Base-by-base conservation (phyloP, 1,140 invertebrate genomes). In the Conus ventricosus region DNA sequence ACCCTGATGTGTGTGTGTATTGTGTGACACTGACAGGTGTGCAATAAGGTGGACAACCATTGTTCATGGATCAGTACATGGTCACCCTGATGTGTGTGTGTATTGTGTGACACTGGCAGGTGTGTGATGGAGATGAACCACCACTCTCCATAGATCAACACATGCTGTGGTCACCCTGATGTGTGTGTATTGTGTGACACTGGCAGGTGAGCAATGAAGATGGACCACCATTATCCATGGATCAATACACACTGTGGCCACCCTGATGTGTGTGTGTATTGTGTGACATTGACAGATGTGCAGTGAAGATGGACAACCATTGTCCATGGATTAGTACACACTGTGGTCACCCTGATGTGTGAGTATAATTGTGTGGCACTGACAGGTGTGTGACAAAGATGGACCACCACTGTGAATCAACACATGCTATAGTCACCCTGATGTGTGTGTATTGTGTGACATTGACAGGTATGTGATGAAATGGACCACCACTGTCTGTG, bases 61-160 rank as follows among this genome's bases (percentile, higher is more conserved):
- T 98, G 98, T 95, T 98, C 98, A 0, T 98, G 98, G 98, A 98
- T 98, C 80, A 98, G 98, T 95, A 97, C 97, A 90, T 99, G 98
- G 93, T 97, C 98, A 98, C 96, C 39, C 11, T 63, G 60, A 20
- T 63, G 17, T 63, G 60, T 63, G 60, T 63, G 60, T 13, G 39
- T 39, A 39, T 39, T 63, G 60, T 63, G 60, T 63, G 17, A 20
- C 17, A 63, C 11, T 71, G 67, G 75, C 88, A 95, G 96, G 89
- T 99, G 99, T 96, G 97, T 99, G 0, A 96, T 98, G 94, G 94
- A 99, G 99, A 99, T 99, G 98, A 99, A 99, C 95, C 98, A 98
- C 95, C 98, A 98, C 95, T 98, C 98, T 95, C 98, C 98, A 0
- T 98, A 98, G 98, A 98, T 98, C 78, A 98, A 98, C 95, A 97